phyloP scores from a whole-genome alignment of 1,140 invertebrate genomes.

The Drosophila nigrodunni region DNA sequence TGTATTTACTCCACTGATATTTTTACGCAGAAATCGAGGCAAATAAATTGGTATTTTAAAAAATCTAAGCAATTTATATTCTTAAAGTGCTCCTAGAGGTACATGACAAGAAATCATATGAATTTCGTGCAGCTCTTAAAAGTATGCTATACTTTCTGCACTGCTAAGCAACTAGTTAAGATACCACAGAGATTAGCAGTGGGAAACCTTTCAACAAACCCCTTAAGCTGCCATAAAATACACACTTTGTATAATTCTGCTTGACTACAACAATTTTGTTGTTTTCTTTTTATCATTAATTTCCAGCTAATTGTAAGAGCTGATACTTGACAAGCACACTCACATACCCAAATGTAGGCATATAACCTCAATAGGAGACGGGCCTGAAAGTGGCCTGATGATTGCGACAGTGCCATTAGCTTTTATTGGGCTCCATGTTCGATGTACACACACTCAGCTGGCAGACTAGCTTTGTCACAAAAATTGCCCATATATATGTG shows the following conservation, averaged over 20 bases:
- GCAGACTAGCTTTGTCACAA: constrained; percentile 39
- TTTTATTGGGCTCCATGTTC: constrained; percentile 49
- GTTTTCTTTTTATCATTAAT: constrained; percentile 36
- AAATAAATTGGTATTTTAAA: too few relatives aligned
- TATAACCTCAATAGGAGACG: constrained; percentile 12
- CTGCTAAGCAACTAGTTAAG: too few relatives aligned
- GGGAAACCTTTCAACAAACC: too few relatives aligned
- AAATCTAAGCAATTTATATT: too few relatives aligned
- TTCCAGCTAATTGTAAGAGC: constrained; percentile 42
- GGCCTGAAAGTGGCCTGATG: constrained; percentile 42
- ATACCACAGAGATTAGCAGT: too few relatives aligned
- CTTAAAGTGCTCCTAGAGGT: too few relatives aligned
- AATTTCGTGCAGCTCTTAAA: neutral
- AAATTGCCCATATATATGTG: constrained; percentile 27
- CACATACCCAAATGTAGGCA: neutral
- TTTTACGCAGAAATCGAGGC: too few relatives aligned
- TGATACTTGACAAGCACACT: too few relatives aligned
- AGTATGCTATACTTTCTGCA: neutral
- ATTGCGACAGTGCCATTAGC: constrained; percentile 50
- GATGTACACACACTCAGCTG: constrained; percentile 2
- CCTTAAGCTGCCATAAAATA: too few relatives aligned
- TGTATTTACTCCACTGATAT: too few relatives aligned
- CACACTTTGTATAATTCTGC: too few relatives aligned
- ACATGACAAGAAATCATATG: neutral
- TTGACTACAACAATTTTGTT: constrained; percentile 2